Evolutionary conservation across 2,113 vertebrate genomes (phyloP).

Genomic region (Zeus faber): DNA sequence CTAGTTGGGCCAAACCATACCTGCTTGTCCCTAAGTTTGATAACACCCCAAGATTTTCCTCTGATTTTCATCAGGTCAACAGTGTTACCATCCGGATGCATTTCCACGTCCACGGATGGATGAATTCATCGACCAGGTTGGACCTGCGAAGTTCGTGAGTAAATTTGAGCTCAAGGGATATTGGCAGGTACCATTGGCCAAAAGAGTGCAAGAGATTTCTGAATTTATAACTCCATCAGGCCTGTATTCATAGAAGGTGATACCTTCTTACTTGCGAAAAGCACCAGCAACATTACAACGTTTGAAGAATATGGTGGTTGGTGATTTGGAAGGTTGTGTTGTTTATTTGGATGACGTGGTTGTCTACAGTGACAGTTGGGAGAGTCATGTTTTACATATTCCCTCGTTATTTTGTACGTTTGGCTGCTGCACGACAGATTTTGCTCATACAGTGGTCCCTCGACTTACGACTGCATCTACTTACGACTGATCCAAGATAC

Average conservation of each 20-base stretch:
- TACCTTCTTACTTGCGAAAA: background rate
- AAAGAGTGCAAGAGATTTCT: background rate
- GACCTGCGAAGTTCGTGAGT: slow-evolving; percentile 5
- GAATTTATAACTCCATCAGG: background rate
- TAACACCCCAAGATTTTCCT: background rate
- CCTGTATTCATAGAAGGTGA: background rate
- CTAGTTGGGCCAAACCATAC: slow-evolving; percentile 6
- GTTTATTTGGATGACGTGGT: slow-evolving; percentile 6
- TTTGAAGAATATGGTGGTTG: background rate
- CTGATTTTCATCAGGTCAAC: background rate
- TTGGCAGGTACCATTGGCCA: background rate
- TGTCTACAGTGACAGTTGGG: background rate
- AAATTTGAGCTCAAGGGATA: slow-evolving; percentile 13
- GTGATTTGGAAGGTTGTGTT: no score
- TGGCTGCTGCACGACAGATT: background rate
- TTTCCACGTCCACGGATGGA: slow-evolving; percentile 14
- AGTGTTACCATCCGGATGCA: background rate
- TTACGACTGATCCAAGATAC: no score
- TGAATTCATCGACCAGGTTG: slow-evolving; percentile 12
- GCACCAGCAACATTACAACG: background rate
- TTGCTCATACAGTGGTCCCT: background rate
- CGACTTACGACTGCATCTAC: no score
- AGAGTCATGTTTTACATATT: slow-evolving; percentile 3
- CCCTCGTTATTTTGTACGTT: background rate
- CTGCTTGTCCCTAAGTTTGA: background rate